Conservation (phyloP, 2,797 vertebrate genomes). For the Odontamblyopus rebecca region DNA sequence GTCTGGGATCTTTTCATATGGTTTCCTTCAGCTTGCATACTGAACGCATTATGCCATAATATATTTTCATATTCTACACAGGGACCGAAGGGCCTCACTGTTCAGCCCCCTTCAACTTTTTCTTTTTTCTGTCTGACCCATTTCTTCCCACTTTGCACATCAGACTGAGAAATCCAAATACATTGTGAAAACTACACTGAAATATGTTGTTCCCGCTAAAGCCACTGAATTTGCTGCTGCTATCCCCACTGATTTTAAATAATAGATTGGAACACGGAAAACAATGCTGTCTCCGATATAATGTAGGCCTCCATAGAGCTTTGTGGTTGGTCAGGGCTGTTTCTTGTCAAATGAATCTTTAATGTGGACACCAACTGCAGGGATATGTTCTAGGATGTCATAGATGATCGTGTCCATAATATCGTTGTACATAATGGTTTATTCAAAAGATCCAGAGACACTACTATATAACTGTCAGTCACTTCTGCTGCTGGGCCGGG, state of each 20-base stretch:
- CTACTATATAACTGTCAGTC: conserved; percentile 24
- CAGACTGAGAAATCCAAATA: conserved; percentile 46
- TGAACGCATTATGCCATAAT: conserved; percentile 85
- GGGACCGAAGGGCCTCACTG: conserved; percentile 54
- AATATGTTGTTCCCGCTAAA: conserved; percentile 42
- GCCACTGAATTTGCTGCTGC: conserved; percentile 35
- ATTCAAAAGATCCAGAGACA: conserved; percentile 27
- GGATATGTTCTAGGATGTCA: conserved; percentile 35
- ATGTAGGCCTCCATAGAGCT: conserved; percentile 24
- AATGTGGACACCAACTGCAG: conserved; percentile 13
- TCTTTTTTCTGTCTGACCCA: conserved; percentile 38
- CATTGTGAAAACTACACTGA: conserved; percentile 40
- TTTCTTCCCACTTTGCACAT: conserved; percentile 51
- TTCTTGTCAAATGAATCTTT: conserved; percentile 31
- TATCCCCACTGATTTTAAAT: conserved; percentile 42
- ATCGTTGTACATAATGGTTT: conserved; percentile 23
- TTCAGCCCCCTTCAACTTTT: conserved; percentile 13
- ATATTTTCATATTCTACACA: conserved; percentile 83
- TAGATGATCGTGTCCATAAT: conserved; percentile 31
- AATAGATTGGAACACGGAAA: conserved; percentile 39
- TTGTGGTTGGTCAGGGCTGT: conserved; percentile 16
- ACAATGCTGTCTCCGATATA: conserved; percentile 32
- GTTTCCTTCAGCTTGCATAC: conserved; percentile 85
- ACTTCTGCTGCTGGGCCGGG: conserved; percentile 41
- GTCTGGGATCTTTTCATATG: conserved; percentile 84